A percentile compares a stretch with the other conserved stretches of the same genome.
Conservation (phyloP, 2,113 vertebrate genomes). For the Muscicapa adusta region DNA sequence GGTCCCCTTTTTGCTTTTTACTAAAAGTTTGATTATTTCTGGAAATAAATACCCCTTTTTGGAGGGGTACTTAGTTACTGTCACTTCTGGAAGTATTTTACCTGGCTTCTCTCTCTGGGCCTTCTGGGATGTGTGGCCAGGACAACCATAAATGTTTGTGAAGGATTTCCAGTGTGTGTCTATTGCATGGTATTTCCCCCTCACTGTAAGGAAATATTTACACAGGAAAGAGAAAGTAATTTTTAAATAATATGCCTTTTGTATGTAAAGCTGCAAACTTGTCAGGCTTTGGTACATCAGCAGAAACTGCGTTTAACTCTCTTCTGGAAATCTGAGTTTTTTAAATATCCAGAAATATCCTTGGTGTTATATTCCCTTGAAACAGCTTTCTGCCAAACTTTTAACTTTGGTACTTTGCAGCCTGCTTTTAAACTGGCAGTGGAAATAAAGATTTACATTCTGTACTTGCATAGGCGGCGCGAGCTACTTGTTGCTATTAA, state of each 20-base stretch:
- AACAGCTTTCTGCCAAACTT: slow-evolving; percentile 49
- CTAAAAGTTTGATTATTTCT: background rate
- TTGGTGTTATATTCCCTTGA: slow-evolving; percentile 34
- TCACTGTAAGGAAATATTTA: background rate
- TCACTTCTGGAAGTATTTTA: background rate
- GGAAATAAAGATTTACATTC: slow-evolving; percentile 5
- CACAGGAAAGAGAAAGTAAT: background rate
- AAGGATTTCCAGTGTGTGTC: background rate
- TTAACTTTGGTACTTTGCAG: background rate
- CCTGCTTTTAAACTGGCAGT: background rate
- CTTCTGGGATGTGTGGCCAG: background rate
- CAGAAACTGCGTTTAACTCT: background rate
- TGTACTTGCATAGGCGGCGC: background rate
- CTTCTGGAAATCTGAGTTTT: slow-evolving; percentile 32
- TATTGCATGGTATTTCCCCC: background rate
- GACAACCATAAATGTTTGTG: background rate
- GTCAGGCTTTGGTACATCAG: background rate
- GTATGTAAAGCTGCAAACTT: background rate
- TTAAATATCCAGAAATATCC: slow-evolving; percentile 48
- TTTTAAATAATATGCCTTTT: background rate
- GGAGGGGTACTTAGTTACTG: background rate
- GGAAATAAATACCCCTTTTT: background rate
- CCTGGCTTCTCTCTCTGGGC: background rate
- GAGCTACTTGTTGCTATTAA: slow-evolving; percentile 54
- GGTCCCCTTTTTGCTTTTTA: background rate